Base-by-base conservation (phyloP, 2,888 invertebrate species). In the Escarpia spicata region DNA sequence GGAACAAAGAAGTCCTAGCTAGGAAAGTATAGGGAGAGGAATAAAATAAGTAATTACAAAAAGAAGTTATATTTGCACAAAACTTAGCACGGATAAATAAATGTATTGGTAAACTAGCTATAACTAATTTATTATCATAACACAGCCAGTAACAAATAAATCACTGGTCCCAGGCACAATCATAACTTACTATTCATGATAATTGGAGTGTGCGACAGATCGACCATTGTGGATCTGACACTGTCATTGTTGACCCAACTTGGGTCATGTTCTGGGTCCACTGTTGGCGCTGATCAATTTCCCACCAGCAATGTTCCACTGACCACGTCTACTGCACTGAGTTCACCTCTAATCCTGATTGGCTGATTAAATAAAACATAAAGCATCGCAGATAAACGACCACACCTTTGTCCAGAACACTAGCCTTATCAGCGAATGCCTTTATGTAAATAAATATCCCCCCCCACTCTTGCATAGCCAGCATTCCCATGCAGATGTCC, bases 351-450 rank as follows among this genome's bases (percentile, higher is more conserved):
- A 26, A 26, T 75, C 26, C 75, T n/a, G 75, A 75, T 75, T 75
- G n/a, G 52, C 52, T 75, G 75, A 75, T 75, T 75, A 75, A 75
- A 75, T 75, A 75, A 26, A 75, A 75, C 75, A n/a, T 75, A 75
- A 75, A 75, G n/a, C 75, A 19, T 26, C 26, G 75, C 75, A 75
- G 75, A 75, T 75, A 75, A 75, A 75, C 19, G 75, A 26, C 75
- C n/a, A 26, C 75, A 60, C 60, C 60, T 60, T 60, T 26, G 26
- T 60, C 60, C 60, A 19, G 60, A 60, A 60, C 60, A 60, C 0
- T 26, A n/a, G 75, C 75, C 75, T 75, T 75, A 75, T 75, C n/a
- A n/a, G 19, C 26, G n/a, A 75, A 26, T 75, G n/a, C 75, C 75
- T 26, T 75, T 75, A 75, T 75, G 75, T 75, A 75, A 75, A 75